Conservation (phyloP, 2,888 invertebrate species). For the Hemicrepidius hirtus region DNA sequence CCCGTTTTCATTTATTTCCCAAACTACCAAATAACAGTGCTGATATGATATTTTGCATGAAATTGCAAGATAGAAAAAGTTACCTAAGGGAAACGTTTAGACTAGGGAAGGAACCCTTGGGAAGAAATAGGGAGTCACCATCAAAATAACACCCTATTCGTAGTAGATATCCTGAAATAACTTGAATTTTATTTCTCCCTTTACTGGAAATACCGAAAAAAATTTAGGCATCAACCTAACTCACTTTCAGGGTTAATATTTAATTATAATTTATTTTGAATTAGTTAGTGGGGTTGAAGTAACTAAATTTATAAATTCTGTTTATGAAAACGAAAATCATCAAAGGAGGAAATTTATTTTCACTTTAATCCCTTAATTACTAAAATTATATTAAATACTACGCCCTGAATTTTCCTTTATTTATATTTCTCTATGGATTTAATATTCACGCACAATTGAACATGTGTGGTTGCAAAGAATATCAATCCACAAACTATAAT, state of each 20-base stretch:
- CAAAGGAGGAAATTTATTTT: too few relatives aligned
- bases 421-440: too few relatives aligned
- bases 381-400: too few relatives aligned
- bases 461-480: slow-evolving; percentile 1
- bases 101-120: slow-evolving; percentile 36
- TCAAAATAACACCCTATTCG: slow-evolving; percentile 9
- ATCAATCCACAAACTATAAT: background rate
- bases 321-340: too few relatives aligned
- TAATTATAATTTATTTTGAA: too few relatives aligned
- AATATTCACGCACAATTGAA: background rate
- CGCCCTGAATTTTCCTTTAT: too few relatives aligned
- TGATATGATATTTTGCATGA: slow-evolving; percentile 21
- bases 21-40: slow-evolving; percentile 17
- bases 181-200: slow-evolving; percentile 12
- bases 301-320: too few relatives aligned
- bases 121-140: slow-evolving; percentile 18
- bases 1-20: background rate
- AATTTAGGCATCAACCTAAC: background rate
- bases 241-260: background rate
- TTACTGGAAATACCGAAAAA: background rate
- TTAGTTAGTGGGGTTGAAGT: too few relatives aligned
- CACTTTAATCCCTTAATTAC: too few relatives aligned
- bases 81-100: slow-evolving; percentile 28
- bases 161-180: slow-evolving; percentile 10
- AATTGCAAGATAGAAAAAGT: slow-evolving; percentile 27